phyloP scores from a whole-genome alignment of 1,140 invertebrate genomes.

The Drosophila pseudoobscura region DNA sequence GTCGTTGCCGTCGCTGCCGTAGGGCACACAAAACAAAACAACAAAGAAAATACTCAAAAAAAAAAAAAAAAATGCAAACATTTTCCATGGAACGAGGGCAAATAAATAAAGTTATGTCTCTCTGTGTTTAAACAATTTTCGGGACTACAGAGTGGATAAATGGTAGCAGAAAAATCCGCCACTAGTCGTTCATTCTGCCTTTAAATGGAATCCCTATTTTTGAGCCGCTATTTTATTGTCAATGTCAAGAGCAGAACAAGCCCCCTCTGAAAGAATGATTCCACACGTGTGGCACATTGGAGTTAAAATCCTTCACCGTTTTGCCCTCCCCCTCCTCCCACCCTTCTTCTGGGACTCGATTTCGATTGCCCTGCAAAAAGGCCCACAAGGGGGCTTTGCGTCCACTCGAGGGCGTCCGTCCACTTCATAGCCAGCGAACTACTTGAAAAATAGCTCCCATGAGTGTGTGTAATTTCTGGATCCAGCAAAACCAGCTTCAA shows the following conservation, averaged over 20 bases:
- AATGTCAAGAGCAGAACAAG: no score
- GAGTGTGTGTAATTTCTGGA: slow-evolving; percentile 41
- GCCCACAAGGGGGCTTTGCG: slow-evolving; percentile 36
- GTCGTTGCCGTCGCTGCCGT: slow-evolving; percentile 35
- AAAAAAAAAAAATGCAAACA: slow-evolving; percentile 19
- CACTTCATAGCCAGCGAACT: slow-evolving; percentile 23
- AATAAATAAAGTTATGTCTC: slow-evolving; percentile 36
- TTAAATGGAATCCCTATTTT: no score
- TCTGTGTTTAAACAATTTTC: slow-evolving; percentile 62
- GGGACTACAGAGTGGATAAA: slow-evolving; percentile 20
- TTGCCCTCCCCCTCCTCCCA: neutral
- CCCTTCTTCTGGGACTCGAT: neutral
- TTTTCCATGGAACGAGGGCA: slow-evolving; percentile 37
- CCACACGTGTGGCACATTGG: slow-evolving; percentile 23
- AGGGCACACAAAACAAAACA: slow-evolving; percentile 15
- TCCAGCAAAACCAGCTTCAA: slow-evolving; percentile 18
- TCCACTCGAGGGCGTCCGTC: slow-evolving; percentile 25
- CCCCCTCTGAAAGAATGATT: neutral
- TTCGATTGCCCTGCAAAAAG: slow-evolving; percentile 45
- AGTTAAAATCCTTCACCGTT: slow-evolving; percentile 7
- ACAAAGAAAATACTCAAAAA: slow-evolving; percentile 12
- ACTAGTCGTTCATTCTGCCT: no score
- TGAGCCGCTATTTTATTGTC: no score
- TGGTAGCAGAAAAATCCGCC: neutral
- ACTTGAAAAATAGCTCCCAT: slow-evolving; percentile 40